Conservation (phyloP, 2,888 invertebrate genomes). For the Emesis russula region DNA sequence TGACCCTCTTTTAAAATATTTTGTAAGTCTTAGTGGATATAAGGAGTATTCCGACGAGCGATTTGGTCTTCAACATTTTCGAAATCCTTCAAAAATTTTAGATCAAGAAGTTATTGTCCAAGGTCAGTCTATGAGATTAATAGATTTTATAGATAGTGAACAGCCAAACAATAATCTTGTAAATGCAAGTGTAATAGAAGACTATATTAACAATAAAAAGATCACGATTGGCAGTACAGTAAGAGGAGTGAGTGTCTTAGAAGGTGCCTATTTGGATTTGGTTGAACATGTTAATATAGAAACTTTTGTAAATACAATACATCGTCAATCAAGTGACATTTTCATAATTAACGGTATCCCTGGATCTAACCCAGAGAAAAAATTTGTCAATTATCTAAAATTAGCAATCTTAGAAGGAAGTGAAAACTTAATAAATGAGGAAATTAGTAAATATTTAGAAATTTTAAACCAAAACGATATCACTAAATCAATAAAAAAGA, state of each 20-base stretch:
- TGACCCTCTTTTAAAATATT: neutral
- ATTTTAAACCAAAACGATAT: neutral
- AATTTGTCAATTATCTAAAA: neutral
- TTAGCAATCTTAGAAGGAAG: neutral
- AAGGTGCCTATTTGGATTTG: neutral
- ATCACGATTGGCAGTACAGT: neutral
- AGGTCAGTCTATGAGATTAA: neutral
- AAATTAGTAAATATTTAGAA: neutral
- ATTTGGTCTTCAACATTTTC: neutral
- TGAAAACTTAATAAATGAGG: neutral
- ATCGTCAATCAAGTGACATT: neutral
- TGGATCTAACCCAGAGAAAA: neutral
- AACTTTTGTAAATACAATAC: neutral
- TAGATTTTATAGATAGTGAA: neutral
- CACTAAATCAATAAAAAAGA: neutral
- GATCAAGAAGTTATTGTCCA: neutral
- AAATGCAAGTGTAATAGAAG: conserved; percentile 4
- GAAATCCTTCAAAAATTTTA: neutral
- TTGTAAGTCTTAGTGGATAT: neutral
- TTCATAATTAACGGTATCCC: conserved; percentile 5
- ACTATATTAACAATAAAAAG: neutral
- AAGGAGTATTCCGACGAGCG: neutral
- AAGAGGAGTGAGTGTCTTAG: neutral
- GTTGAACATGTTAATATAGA: neutral
- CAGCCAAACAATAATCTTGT: neutral